Evolutionary conservation across 2,797 vertebrate species (phyloP), one percentile per base, ranked within the genome.

Genomic region (Anomalospiza imberbis): DNA sequence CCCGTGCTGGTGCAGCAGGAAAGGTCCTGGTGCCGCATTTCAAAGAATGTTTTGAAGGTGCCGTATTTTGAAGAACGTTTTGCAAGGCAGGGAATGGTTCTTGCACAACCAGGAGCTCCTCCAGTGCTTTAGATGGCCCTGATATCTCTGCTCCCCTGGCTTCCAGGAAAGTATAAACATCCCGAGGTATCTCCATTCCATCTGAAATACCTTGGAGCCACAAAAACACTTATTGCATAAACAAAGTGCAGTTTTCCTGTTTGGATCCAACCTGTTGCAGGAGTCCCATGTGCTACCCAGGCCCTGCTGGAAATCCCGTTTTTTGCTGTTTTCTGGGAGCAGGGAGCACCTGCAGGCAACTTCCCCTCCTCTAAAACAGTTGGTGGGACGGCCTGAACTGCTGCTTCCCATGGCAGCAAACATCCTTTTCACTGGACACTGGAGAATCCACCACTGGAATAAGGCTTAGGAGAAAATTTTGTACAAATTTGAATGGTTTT

Each of bases 101-200:
- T 96, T 96, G 91, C 95, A 94, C 80, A 93, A 95, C 73, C 20
- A 21, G 32, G 66, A 25, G 44, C 90, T 86, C 74, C 85, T 88
- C 38, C 5, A 84, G 91, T 84, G 63, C 36, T 85, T 91, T 85
- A 94, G 97, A 95, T 97, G 78, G 70, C 70, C 36, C 80, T 44
- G 94, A 96, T 96, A 97, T 85, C 89, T 74, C 44, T 81, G 94
- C 95, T 93, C 86, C 87, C 76, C 77, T 91, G 89, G 86, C 67
- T 96, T 72, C 70, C 85, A 86, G 88, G 88, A 47, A 96, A 94
- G 85, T 71, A 80, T 84, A 94, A 96, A 95, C 78, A 92, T 71
- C 78, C 78, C 1, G 3, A 81, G 84, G 74, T 95, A 96, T 95
- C 95, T 94, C 82, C 91, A 88, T 95, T 95, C 91, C 91, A 95